These are phyloP conservation scores for Parthenolecanium corni DNA, from an alignment of 2,888 invertebrate species.

Conservation along the genomic window DNA sequence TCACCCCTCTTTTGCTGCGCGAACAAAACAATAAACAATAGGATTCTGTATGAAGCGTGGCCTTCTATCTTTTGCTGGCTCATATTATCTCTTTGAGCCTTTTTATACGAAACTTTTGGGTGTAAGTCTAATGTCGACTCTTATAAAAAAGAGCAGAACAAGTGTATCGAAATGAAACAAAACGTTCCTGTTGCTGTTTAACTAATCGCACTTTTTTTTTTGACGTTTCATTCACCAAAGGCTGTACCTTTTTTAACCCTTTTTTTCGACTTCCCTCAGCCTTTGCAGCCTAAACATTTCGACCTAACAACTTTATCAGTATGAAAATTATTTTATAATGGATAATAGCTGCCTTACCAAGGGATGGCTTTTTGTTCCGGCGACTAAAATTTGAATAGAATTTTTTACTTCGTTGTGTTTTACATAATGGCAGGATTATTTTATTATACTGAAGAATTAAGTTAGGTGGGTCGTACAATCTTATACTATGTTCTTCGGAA, in stretches of 20 bases:
- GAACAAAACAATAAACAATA: slow-evolving; percentile 25
- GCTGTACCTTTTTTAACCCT: slow-evolving; percentile 10
- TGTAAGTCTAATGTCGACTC: slow-evolving; percentile 25
- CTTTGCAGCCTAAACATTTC: background rate
- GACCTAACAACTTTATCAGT: slow-evolving; percentile 16
- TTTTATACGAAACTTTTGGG: background rate
- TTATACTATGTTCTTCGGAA: no score
- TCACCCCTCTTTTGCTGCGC: slow-evolving; percentile 17
- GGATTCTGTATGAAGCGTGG: slow-evolving; percentile 13
- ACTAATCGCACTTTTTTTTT: slow-evolving; percentile 18
- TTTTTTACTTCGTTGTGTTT: slow-evolving; percentile 1
- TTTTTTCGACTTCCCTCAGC: slow-evolving; percentile 2
- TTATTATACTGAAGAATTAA: no score
- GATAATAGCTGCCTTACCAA: background rate
- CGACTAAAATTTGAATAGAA: slow-evolving; percentile 1
- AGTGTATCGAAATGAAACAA: slow-evolving; percentile 28
- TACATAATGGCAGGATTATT: background rate
- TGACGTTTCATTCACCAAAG: background rate
- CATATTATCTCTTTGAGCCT: background rate
- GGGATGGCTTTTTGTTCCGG: background rate
- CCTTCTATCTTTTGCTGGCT: background rate
- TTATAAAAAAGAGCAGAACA: slow-evolving; percentile 15
- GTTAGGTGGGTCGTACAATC: no score
- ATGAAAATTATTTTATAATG: slow-evolving; percentile 19
- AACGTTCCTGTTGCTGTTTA: slow-evolving; percentile 26